A percentile compares a stretch with the other conserved stretches of the same genome.
Evolutionary conservation across 2,888 invertebrate genomes (phyloP).

Genomic region (Paralinhomoeus sp.): DNA sequence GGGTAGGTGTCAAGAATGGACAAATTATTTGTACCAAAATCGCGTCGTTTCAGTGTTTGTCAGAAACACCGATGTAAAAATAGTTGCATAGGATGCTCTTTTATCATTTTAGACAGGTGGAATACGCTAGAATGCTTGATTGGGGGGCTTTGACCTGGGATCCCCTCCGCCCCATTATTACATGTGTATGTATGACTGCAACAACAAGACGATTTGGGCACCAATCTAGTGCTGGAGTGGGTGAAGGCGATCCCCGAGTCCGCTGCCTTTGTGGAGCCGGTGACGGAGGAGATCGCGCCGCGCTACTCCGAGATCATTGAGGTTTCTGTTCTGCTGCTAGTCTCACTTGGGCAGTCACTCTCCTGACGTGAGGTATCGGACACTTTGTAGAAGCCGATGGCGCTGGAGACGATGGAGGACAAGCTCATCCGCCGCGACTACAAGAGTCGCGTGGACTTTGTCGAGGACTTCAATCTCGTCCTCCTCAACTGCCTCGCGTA

Average conservation of each 20-base stretch:
- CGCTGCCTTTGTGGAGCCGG: conserved; percentile 79
- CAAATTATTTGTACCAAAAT: too few species aligned
- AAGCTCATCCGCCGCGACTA: conserved; percentile 18
- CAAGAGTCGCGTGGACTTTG: conserved; percentile 16
- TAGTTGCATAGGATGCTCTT: too few species aligned
- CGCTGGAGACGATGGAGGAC: conserved; percentile 29
- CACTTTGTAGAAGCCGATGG: conserved; percentile 43
- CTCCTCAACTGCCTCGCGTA: conserved; percentile 74
- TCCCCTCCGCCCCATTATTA: too few species aligned
- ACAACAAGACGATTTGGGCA: conserved; percentile 1
- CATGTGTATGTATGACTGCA: neutral
- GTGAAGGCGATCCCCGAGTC: conserved; percentile 69
- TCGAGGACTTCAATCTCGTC: conserved; percentile 57
- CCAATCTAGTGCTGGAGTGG: conserved; percentile 45
- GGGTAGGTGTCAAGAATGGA: too few species aligned
- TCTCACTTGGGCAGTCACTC: neutral
- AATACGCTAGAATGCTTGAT: too few species aligned
- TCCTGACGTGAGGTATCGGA: neutral
- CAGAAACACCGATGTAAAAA: too few species aligned
- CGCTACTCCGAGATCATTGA: conserved; percentile 42
- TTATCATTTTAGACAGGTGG: too few species aligned
- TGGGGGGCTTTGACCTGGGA: too few species aligned
- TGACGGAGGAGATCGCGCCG: conserved; percentile 73
- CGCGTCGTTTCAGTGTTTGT: too few species aligned
- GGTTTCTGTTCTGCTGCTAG: conserved; percentile 8